Evolutionary conservation across 1,140 invertebrate genomes (phyloP), one percentile per base, ranked within the genome.

Genomic region (Sitodiplosis mosellana): DNA sequence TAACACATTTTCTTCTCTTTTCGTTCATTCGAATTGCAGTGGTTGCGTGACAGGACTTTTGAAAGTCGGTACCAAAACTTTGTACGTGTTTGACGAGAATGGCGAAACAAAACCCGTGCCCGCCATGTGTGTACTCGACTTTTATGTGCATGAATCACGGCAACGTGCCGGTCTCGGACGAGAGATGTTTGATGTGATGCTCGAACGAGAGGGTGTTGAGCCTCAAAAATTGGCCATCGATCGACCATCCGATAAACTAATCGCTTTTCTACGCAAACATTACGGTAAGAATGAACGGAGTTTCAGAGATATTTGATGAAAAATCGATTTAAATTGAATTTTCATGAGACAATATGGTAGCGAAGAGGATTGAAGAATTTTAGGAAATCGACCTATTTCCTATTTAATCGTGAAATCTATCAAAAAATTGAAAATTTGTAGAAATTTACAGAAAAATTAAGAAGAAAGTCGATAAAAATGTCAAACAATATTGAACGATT

Each of bases 211-310:
- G 64, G 72, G 79, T 50, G 67, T 81, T 15, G 61, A 64, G 20
- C 77, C 84, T 1, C 61, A 75, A 0, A 77, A 87, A 61, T 66
- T 93, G 48, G 88, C 90, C 1, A 83, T 95, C 51, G 90, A 95
- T 63, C 73, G 85, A 46, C 91, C 91, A 0, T 92, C 88, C 0
- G 73, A 78, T 22, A 93, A 92, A 61, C 82, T 93, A 54, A 67
- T 88, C 36, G 73, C 72, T 17, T 95, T 95, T 62, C 65, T 95
- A 1, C 67, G 69, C 11, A 91, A 89, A 62, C 81, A 93, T 64
- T 94, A 91, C 58, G 70, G 70, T 40, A 46, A 61, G 2, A 50
- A 56, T 2, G 45, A 33, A 1, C 52, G 14, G 20, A 11, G 8
- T 21, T 44, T 44, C 21, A n/a, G n/a, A n/a, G n/a, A n/a, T n/a